Evolutionary conservation across 2,888 invertebrate species (phyloP).

Genomic region (Watsonalla binaria): DNA sequence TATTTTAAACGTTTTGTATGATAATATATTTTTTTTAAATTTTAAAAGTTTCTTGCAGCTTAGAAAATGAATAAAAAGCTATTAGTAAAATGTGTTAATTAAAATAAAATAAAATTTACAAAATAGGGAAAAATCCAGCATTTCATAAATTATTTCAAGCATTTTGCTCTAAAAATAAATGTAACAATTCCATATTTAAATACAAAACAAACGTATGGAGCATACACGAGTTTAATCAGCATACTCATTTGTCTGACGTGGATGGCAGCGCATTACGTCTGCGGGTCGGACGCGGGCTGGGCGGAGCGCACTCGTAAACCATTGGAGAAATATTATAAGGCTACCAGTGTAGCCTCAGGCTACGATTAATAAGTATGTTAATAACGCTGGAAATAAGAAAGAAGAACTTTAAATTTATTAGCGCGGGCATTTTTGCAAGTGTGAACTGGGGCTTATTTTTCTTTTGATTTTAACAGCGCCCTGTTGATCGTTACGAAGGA

Average conservation of each 20-base stretch:
- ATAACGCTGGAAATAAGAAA: slow-evolving; percentile 42
- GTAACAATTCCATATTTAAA: slow-evolving; percentile 3
- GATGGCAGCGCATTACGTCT: slow-evolving; percentile 43
- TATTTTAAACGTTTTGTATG: no score
- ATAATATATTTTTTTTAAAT: no score
- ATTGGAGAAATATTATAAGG: slow-evolving; percentile 67
- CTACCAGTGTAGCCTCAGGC: slow-evolving; percentile 69
- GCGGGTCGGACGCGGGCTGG: slow-evolving; percentile 43
- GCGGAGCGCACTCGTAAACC: slow-evolving; percentile 64
- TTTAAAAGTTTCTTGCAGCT: no score
- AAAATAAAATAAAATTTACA: no score
- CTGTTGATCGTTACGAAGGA: slow-evolving; percentile 1
- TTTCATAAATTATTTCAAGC: no score
- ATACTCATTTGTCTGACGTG: slow-evolving; percentile 61
- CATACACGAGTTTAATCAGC: slow-evolving; percentile 60
- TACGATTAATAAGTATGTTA: slow-evolving; percentile 72
- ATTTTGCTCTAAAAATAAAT: slow-evolving; percentile 1
- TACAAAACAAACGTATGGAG: slow-evolving; percentile 37
- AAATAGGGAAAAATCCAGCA: no score
- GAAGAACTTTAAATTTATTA: slow-evolving; percentile 27
- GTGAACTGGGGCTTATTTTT: slow-evolving; percentile 35
- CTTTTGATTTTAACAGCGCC: slow-evolving; percentile 8
- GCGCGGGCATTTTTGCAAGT: slow-evolving; percentile 31
- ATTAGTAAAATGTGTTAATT: no score
- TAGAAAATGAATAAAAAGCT: no score